A percentile compares a stretch with the other conserved stretches of the same genome.
These are phyloP conservation scores for Tursiops truncatus DNA, from an alignment of 2,113 vertebrate species.

Conservation along the genomic window DNA sequence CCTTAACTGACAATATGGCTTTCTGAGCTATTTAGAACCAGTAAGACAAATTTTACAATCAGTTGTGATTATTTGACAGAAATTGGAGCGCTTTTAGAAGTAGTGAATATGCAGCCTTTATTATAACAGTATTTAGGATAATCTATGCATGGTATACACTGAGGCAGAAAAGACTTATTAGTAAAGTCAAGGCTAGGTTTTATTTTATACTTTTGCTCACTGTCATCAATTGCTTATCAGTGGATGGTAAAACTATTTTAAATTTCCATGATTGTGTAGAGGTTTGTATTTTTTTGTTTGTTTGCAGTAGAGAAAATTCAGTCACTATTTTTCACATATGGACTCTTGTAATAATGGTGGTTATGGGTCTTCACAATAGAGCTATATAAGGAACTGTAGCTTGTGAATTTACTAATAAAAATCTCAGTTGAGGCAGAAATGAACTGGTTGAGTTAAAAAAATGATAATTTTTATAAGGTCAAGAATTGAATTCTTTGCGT, in stretches of 20 bases:
- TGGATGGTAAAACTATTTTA: conserved; percentile 22
- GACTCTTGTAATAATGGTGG: background rate
- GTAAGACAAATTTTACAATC: conserved; percentile 4
- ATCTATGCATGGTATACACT: background rate
- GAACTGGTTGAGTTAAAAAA: conserved; percentile 50
- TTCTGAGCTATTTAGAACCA: conserved; percentile 52
- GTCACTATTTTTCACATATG: conserved; percentile 10
- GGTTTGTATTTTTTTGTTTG: background rate
- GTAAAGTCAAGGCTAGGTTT: conserved; percentile 39
- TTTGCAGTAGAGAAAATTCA: conserved; percentile 11
- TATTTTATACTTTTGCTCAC: conserved; percentile 5
- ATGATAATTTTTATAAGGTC: conserved; percentile 22
- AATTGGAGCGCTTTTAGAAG: background rate
- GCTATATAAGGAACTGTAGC: background rate
- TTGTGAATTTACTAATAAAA: conserved; percentile 55
- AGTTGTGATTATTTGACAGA: conserved; percentile 37
- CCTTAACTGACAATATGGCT: background rate
- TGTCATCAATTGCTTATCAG: background rate
- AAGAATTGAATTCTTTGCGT: conserved; percentile 53
- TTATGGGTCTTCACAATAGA: conserved; percentile 14
- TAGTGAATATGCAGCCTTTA: conserved; percentile 16
- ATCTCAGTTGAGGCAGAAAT: conserved; percentile 44
- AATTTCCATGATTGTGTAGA: conserved; percentile 25
- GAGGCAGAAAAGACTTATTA: conserved; percentile 24
- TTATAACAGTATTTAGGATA: conserved; percentile 31